These are phyloP conservation scores for Peribatodes rhomboidaria DNA, from an alignment of 2,888 invertebrate species.

Conservation along the genomic window DNA sequence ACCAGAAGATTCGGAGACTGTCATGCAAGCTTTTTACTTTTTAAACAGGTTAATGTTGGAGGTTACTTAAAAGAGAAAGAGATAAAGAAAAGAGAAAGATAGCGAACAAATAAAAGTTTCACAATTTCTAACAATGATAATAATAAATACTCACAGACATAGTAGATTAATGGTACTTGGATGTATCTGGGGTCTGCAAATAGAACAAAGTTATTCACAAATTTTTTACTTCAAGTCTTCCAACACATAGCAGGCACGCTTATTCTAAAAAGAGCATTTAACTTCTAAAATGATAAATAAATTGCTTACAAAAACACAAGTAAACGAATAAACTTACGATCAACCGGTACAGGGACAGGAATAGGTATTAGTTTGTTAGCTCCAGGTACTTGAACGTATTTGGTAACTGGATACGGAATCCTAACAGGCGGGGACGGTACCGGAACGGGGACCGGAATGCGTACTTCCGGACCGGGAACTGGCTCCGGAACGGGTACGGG, in stretches of 20 bases:
- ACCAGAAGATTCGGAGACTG: no score
- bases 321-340: slow-evolving; percentile 21
- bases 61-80: no score
- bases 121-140: background rate
- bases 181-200: slow-evolving; percentile 63
- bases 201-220: slow-evolving; percentile 22
- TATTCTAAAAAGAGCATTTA: no score
- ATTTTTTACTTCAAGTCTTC: no score
- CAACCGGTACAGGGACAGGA: slow-evolving; percentile 58
- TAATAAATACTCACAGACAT: slow-evolving; percentile 64
- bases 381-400: slow-evolving; percentile 66
- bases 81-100: no score
- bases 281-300: no score
- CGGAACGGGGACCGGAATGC: slow-evolving; percentile 60
- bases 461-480: slow-evolving; percentile 53
- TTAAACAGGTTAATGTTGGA: no score
- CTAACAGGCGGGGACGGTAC: slow-evolving; percentile 62
- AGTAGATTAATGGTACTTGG: slow-evolving; percentile 68
- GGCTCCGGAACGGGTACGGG: slow-evolving; percentile 54
- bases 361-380: slow-evolving; percentile 62
- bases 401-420: slow-evolving; percentile 64
- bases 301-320: background rate
- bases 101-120: background rate
- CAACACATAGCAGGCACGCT: no score
- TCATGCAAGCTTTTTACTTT: no score